A percentile compares a stretch with the other conserved stretches of the same genome.
Evolutionary conservation across 2,113 vertebrate genomes (phyloP).

Genomic region (Brienomyrus longianalis): DNA sequence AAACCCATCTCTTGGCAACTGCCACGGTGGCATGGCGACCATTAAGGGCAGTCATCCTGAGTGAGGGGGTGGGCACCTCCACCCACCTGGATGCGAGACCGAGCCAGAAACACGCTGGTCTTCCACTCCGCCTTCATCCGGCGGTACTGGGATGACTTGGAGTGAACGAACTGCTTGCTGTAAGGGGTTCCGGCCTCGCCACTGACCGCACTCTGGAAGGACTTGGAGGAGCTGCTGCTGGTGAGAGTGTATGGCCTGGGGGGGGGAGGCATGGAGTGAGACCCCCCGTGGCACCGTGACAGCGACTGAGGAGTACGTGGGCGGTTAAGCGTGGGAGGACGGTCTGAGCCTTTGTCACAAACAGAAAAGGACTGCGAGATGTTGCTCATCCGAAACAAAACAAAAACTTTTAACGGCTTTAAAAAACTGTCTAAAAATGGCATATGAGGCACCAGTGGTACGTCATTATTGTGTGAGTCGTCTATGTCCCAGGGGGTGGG

Average conservation of each 20-base stretch:
- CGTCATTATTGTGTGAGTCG: background rate
- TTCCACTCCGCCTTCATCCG: constrained; percentile 97
- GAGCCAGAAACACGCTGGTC: constrained; percentile 89
- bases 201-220: constrained; percentile 75
- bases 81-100: constrained; percentile 87
- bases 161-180: constrained; percentile 89
- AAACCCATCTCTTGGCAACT: background rate
- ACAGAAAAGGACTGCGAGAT: background rate
- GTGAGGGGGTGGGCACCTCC: background rate
- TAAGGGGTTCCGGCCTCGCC: constrained; percentile 77
- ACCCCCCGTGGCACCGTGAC: background rate
- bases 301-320: background rate
- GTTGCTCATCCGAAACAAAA: background rate
- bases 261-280: constrained; percentile 42
- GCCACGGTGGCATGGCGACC: background rate
- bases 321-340: background rate
- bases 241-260: constrained; percentile 81
- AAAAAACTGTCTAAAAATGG: background rate
- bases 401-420: background rate
- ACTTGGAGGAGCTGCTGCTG: constrained; percentile 76
- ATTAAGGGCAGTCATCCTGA: background rate
- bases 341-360: background rate
- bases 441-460: background rate
- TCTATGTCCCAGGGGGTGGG: background rate
- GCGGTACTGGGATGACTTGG: constrained; percentile 91